These are phyloP conservation scores for Synergus itoensis DNA, from an alignment of 2,888 invertebrate species.

Conservation along the genomic window DNA sequence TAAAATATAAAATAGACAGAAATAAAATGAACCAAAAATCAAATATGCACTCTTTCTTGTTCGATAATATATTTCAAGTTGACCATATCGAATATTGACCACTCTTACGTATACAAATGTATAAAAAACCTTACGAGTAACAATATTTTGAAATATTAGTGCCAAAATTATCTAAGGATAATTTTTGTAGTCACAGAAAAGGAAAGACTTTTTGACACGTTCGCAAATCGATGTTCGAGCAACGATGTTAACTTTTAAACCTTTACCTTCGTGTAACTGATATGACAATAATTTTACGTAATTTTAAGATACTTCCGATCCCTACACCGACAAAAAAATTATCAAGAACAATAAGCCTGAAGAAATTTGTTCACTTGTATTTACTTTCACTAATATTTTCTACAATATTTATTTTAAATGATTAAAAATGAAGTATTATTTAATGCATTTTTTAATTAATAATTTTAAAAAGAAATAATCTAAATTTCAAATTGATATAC, in stretches of 20 bases:
- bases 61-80: conserved; percentile 32
- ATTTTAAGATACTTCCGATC: conserved; percentile 35
- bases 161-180: background rate
- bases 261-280: conserved; percentile 25
- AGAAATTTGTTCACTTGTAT: background rate
- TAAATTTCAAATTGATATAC: background rate
- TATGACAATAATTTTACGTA: conserved; percentile 39
- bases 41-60: conserved; percentile 35
- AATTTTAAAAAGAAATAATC: background rate
- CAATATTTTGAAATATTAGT: conserved; percentile 31
- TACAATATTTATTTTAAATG: background rate
- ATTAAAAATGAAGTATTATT: background rate
- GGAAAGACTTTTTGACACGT: conserved; percentile 37
- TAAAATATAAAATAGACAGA: conserved; percentile 22
- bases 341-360: background rate
- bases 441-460: background rate
- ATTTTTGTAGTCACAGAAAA: conserved; percentile 31
- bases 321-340: conserved; percentile 22
- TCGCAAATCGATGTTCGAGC: conserved; percentile 39
- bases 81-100: conserved; percentile 41
- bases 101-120: conserved; percentile 36
- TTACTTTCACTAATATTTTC: background rate
- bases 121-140: conserved; percentile 26
- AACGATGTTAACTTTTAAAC: conserved; percentile 35
- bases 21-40: conserved; percentile 20